Evolutionary conservation across 1,140 invertebrate species (phyloP), one percentile per base, ranked within the genome.

Genomic region (Araneus ventricosus): DNA sequence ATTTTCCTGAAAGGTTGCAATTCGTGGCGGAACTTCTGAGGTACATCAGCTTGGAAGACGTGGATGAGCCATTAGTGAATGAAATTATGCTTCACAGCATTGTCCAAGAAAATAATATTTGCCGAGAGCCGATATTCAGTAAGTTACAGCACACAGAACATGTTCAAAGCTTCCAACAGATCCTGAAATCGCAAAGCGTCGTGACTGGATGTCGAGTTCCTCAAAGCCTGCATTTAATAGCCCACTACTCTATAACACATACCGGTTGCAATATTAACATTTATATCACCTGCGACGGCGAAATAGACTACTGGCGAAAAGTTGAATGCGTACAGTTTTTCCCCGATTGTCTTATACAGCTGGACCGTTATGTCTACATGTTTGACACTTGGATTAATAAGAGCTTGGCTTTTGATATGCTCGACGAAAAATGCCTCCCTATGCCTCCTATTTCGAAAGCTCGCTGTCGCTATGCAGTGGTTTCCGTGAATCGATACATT

Each of bases 371-470:
- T 14, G 39, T 88, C 10, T 88, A 88, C 63, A 39, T 88, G 37
- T 88, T 88, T 30, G 87, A 88, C 27, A 70, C 61, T n/a, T 88
- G 87, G 87, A 45, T 30, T 20, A 67, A 70, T 37, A 70, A 30
- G 10, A 88, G 30, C 1, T 10, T 88, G 30, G 39, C 39, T 8
- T 88, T 70, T 24, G 63, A 88, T 20, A 24, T 88, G 6, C 17
- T 70, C 5, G 63, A 70, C 2, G 24, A 41, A 4, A 70, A 34
- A n/a, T 41, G 87, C 22, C 4, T 39, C 6, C 87, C 37, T 22
- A 41, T 70, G 59, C 4, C 34, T 8, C 87, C 87, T 4, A 27
- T 88, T 20, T 45, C 63, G 5, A 41, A 61, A 8, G n/a, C 17
- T 39, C 87, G 87, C 17, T 88, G n/a, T 8, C 30, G 63, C 8